These are phyloP conservation scores for Cossypha dichroa DNA, from an alignment of 2,797 vertebrate species.

Conservation along the genomic window DNA sequence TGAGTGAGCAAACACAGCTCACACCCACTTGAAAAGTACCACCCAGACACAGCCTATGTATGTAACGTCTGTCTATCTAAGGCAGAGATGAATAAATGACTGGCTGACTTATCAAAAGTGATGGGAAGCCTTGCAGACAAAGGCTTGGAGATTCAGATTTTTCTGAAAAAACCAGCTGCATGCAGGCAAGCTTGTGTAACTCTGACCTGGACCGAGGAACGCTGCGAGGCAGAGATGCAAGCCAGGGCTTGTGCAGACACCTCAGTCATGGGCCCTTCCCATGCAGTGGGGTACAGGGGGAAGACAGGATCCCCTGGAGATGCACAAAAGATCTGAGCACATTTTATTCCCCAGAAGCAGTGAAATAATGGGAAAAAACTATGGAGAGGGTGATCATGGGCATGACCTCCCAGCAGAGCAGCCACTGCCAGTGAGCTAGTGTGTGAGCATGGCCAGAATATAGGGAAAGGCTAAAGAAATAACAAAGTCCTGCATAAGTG, in stretches of 20 bases:
- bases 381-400: accelerated
- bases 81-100: neutral
- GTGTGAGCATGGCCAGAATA: neutral
- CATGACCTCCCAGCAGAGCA: neutral
- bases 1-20: neutral
- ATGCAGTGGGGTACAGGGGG: accelerated
- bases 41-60: neutral
- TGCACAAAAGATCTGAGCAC: neutral
- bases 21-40: neutral
- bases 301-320: neutral
- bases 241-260: neutral
- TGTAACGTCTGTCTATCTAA: neutral
- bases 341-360: neutral
- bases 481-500: neutral
- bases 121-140: neutral
- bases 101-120: neutral
- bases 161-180: neutral
- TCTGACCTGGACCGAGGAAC: accelerated
- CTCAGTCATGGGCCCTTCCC: neutral
- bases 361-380: neutral
- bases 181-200: neutral
- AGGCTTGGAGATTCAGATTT: neutral
- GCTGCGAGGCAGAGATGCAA: accelerated
- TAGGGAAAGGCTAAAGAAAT: neutral
- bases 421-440: accelerated